Evolutionary conservation across 2,113 vertebrate species (phyloP).

Genomic region (Myotis yumanensis): DNA sequence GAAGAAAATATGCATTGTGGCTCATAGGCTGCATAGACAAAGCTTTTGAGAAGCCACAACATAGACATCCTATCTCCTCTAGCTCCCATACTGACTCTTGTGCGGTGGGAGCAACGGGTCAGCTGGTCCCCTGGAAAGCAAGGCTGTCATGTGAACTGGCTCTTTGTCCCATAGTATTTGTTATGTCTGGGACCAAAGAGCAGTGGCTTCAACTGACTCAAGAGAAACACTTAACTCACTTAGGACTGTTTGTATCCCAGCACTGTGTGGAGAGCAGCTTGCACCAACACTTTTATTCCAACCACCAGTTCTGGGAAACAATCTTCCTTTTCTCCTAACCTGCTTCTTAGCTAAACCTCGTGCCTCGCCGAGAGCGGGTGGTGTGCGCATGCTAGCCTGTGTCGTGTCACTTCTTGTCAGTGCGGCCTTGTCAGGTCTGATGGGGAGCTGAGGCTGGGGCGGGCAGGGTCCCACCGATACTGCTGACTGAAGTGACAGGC

Average conservation of each 20-base stretch:
- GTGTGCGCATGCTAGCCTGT: rapidly evolving
- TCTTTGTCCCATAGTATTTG: background rate
- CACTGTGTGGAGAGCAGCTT: background rate
- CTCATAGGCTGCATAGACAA: background rate
- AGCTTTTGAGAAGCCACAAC: background rate
- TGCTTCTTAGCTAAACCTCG: background rate
- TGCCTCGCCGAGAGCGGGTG: background rate
- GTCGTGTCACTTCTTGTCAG: background rate
- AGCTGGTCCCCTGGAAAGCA: background rate
- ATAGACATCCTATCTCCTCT: background rate
- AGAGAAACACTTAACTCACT: background rate
- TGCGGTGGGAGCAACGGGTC: background rate
- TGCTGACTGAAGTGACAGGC: constrained; percentile 27
- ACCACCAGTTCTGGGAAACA: constrained; percentile 4
- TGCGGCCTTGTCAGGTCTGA: background rate
- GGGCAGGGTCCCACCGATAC: background rate
- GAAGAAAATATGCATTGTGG: background rate
- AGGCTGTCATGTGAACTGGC: background rate
- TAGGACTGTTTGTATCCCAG: background rate
- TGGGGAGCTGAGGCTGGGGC: background rate
- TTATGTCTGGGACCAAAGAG: background rate
- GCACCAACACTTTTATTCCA: background rate
- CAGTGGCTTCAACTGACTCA: background rate
- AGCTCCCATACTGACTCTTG: background rate
- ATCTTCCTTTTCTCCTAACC: background rate